These are phyloP conservation scores for Ictalurus furcatus DNA, from an alignment of 2,113 vertebrate species.

Conservation along the genomic window DNA sequence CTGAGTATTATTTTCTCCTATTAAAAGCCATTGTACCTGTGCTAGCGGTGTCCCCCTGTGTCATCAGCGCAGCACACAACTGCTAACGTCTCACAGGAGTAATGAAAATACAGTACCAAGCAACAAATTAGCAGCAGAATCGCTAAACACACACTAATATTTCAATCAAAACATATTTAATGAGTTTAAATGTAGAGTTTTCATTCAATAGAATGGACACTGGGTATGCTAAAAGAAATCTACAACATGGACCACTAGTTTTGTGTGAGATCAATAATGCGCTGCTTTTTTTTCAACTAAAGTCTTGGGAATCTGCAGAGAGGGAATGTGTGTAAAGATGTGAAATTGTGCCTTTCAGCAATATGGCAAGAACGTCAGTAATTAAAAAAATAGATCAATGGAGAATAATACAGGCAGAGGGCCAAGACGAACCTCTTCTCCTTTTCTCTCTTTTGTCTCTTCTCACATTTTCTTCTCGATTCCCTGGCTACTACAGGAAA, in stretches of 20 bases:
- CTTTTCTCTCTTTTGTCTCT: not conserved
- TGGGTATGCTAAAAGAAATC: not conserved
- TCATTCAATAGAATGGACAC: not conserved
- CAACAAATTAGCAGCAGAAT: not conserved
- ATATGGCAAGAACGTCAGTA: constrained; percentile 64
- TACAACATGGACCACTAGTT: too few relatives aligned
- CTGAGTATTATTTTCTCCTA: not conserved
- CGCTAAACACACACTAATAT: not conserved
- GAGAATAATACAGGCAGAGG: constrained; percentile 45
- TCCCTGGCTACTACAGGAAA: constrained; percentile 42
- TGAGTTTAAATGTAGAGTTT: not conserved
- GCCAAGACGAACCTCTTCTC: not conserved
- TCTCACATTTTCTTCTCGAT: constrained; percentile 43
- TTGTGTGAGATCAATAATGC: not conserved
- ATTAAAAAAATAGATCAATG: constrained; percentile 65
- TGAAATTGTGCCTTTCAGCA: constrained; percentile 49
- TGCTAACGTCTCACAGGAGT: not conserved
- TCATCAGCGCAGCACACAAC: not conserved
- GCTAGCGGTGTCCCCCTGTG: not conserved
- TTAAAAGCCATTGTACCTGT: not conserved
- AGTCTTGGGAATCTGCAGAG: not conserved
- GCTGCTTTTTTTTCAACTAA: not conserved
- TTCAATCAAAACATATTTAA: not conserved
- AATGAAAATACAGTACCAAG: not conserved
- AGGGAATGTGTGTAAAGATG: not conserved